Evolutionary conservation across 2,888 invertebrate genomes (phyloP).

Genomic region (Nomada hirtipes): DNA sequence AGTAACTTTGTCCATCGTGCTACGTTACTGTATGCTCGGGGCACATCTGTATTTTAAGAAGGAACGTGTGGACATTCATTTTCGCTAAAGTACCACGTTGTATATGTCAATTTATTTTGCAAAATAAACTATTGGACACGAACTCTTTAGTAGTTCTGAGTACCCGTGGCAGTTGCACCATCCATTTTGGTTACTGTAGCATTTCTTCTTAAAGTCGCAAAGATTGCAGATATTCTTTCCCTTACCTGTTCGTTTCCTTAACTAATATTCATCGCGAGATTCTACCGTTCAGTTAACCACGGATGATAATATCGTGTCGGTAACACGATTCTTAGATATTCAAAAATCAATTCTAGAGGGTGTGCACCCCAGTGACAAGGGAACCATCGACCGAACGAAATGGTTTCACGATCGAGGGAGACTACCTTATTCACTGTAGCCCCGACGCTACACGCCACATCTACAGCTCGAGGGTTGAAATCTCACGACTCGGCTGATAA

Average conservation of each 20-base stretch:
- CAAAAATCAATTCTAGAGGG: neutral
- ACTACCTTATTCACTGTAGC: neutral
- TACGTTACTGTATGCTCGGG: conserved; percentile 57
- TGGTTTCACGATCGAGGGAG: neutral
- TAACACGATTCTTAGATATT: conserved; percentile 15
- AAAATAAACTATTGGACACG: conserved; percentile 79
- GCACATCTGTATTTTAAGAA: conserved; percentile 50
- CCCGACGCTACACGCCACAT: conserved; percentile 28
- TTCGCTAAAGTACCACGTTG: conserved; percentile 78
- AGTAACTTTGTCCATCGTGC: conserved; percentile 73
- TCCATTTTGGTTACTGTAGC: neutral
- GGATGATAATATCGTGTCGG: conserved; percentile 44
- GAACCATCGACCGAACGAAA: conserved; percentile 13
- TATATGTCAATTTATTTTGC: conserved; percentile 83
- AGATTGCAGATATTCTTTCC: neutral
- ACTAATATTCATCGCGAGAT: neutral
- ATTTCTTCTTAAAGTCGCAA: neutral
- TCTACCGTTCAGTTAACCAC: conserved; percentile 1
- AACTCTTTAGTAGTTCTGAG: conserved; percentile 22
- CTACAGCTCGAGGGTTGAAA: conserved; percentile 9
- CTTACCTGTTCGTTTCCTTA: neutral
- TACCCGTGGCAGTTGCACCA: neutral
- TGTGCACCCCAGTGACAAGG: conserved; percentile 9
- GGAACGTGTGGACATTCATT: conserved; percentile 75
- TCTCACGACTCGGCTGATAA: conserved; percentile 25